A percentile compares a stretch with the other conserved stretches of the same genome.
phyloP scores from a whole-genome alignment of 1,140 invertebrate species.

The Drosophila ironensis region DNA sequence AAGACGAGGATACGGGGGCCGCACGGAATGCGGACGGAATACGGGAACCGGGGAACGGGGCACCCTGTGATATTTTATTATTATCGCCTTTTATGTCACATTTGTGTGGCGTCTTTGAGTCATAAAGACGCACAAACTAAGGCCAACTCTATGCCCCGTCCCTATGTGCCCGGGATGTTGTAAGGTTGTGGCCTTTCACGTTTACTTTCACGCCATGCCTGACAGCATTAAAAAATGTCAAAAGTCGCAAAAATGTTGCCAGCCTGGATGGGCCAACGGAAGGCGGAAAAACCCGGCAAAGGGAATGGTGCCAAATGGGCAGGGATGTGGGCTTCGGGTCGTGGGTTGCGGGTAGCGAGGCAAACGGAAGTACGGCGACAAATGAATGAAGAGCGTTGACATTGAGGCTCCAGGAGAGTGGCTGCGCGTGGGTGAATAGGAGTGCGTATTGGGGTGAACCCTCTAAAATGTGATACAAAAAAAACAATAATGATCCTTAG shows the following conservation, averaged over 20 bases:
- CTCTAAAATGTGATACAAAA: neutral
- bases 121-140: slow-evolving; percentile 80
- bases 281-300: slow-evolving; percentile 4
- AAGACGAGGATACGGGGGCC: no score
- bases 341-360: no score
- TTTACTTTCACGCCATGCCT: slow-evolving; percentile 74
- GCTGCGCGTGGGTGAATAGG: slow-evolving; percentile 18
- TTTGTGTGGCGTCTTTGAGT: slow-evolving; percentile 76
- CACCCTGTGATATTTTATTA: slow-evolving; percentile 74
- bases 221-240: slow-evolving; percentile 78
- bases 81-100: slow-evolving; percentile 79
- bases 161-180: neutral
- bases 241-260: slow-evolving; percentile 78
- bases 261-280: slow-evolving; percentile 34
- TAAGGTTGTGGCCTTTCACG: slow-evolving; percentile 46
- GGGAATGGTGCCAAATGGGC: slow-evolving; percentile 19
- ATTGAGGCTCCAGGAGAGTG: slow-evolving; percentile 52
- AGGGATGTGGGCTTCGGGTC: neutral
- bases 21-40: no score
- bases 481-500: no score
- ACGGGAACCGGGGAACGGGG: no score
- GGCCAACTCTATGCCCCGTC: slow-evolving; percentile 37
- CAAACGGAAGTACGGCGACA: slow-evolving; percentile 51
- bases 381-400: slow-evolving; percentile 71
- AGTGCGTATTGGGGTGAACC: neutral